Percentiles rank a stretch among this genome's conserved stretches.
phyloP scores from a whole-genome alignment of 2,797 vertebrate genomes.

The Calcarius lapponicus region DNA sequence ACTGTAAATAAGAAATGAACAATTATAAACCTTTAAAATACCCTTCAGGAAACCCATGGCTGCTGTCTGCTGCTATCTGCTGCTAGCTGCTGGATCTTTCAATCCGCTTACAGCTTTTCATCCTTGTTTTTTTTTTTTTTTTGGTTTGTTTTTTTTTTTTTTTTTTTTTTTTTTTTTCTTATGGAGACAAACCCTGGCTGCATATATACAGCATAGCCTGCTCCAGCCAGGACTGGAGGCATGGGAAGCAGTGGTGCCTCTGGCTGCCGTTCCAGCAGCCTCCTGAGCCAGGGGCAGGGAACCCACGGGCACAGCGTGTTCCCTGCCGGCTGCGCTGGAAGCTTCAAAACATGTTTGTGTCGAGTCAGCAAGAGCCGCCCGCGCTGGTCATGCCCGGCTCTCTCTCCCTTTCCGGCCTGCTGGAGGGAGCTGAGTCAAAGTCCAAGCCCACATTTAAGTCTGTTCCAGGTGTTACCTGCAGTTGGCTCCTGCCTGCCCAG shows the following conservation, averaged over 20 bases:
- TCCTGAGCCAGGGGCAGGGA: neutral
- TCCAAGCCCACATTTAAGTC: neutral
- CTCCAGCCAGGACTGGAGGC: fast-evolving
- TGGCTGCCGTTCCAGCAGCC: neutral
- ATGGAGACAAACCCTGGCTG: neutral
- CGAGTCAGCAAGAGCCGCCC: neutral
- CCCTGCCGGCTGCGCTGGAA: neutral
- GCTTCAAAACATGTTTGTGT: slow-evolving; percentile 70
- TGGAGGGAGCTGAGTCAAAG: slow-evolving; percentile 16
- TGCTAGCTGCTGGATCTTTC: neutral
- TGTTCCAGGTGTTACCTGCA: neutral
- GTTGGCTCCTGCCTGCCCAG: neutral
- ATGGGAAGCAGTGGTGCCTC: neutral
- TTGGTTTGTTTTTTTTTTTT: no score
- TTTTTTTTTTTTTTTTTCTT: no score
- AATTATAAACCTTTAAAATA: slow-evolving; percentile 16
- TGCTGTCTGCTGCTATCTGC: neutral
- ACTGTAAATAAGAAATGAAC: neutral
- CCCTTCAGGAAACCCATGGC: neutral
- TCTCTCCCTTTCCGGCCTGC: neutral
- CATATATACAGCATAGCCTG: neutral
- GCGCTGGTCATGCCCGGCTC: neutral
- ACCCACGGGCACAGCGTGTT: slow-evolving; percentile 56
- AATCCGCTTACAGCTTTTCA: neutral
- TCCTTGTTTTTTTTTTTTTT: neutral